Conservation (phyloP, 64 coral and sea anemone genomes). For the Acropora yongei region DNA sequence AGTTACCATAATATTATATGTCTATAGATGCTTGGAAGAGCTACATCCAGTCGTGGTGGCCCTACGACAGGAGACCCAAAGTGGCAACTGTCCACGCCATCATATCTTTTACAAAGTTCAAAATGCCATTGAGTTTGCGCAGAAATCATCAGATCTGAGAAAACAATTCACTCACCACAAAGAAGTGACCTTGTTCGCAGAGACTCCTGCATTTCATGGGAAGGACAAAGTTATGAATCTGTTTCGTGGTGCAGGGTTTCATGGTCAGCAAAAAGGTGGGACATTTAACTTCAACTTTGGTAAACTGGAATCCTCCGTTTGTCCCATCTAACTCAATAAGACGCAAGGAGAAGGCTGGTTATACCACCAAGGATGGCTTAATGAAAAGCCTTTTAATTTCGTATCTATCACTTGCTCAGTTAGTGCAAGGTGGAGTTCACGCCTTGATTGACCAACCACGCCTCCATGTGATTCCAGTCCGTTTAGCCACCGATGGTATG, state of each 20-base stretch:
- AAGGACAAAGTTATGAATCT: neutral
- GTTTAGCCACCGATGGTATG: slow-evolving; percentile 45
- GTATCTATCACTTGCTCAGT: neutral
- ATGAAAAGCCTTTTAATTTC: neutral
- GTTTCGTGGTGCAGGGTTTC: neutral
- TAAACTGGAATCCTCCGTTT: neutral
- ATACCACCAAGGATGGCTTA: neutral
- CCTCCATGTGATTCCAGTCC: slow-evolving; percentile 33
- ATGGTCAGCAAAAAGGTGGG: neutral
- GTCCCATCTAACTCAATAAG: neutral
- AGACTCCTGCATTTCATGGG: neutral
- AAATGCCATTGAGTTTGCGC: neutral
- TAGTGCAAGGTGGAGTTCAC: slow-evolving; percentile 48
- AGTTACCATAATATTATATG: no score
- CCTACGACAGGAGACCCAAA: neutral
- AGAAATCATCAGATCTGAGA: neutral
- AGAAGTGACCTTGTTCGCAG: neutral
- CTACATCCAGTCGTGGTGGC: neutral
- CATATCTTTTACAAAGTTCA: neutral
- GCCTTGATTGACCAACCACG: slow-evolving; percentile 19
- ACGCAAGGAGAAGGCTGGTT: neutral
- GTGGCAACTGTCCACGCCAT: neutral
- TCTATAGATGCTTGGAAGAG: no score
- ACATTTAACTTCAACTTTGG: neutral
- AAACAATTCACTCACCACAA: neutral